Evolutionary conservation across 2,797 vertebrate species (phyloP).

Genomic region (Macrochelys suwanniensis): DNA sequence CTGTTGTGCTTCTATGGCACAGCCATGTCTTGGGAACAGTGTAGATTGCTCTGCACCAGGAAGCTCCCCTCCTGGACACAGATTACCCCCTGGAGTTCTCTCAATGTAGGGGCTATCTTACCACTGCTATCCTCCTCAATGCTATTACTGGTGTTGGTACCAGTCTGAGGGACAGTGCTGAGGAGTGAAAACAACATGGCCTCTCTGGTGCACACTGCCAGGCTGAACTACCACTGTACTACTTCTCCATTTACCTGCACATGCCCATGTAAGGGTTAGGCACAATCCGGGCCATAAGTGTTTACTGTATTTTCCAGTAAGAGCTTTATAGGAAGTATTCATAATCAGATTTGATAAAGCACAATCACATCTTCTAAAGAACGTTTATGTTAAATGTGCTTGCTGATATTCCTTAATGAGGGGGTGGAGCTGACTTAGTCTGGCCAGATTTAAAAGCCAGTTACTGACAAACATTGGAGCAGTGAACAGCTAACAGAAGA

Average conservation of each 20-base stretch:
- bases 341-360: background rate
- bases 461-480: no score
- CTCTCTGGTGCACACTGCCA: background rate
- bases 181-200: background rate
- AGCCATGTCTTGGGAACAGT: background rate
- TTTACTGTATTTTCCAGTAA: background rate
- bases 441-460: no score
- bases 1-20: background rate
- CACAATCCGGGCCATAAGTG: background rate
- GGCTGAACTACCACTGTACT: background rate
- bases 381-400: background rate
- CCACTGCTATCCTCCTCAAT: background rate
- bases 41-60: background rate
- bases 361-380: background rate
- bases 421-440: no score
- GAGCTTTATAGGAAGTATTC: background rate
- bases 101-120: background rate
- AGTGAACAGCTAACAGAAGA: no score
- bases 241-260: background rate
- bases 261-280: background rate
- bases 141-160: background rate
- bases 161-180: background rate
- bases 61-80: background rate
- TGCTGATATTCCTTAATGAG: no score
- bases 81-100: background rate